These are phyloP conservation scores for Ceriagrion tenellum DNA, from an alignment of 2,888 invertebrate genomes.

Conservation along the genomic window DNA sequence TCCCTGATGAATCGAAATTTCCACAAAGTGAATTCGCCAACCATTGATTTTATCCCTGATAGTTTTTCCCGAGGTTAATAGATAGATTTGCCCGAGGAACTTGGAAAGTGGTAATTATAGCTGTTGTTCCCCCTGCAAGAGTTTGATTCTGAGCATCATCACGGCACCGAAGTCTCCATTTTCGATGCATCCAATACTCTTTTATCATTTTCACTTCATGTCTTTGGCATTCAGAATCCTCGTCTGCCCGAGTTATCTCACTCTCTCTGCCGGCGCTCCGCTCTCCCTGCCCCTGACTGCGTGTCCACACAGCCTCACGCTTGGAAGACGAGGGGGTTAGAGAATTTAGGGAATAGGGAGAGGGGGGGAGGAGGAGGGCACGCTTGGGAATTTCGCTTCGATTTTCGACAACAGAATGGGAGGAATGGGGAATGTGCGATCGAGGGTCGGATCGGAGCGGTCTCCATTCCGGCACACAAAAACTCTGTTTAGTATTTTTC, in stretches of 20 bases:
- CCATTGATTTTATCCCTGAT: no score
- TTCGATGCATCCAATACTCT: neutral
- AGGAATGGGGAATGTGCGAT: neutral
- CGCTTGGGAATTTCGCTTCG: slow-evolving; percentile 18
- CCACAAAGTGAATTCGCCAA: no score
- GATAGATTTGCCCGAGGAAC: no score
- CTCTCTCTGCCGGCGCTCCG: neutral
- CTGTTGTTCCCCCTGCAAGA: neutral
- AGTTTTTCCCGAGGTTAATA: no score
- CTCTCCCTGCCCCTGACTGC: neutral
- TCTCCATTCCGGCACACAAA: neutral
- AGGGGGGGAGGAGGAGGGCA: neutral
- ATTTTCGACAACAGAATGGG: neutral
- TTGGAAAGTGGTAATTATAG: no score
- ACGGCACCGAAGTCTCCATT: neutral
- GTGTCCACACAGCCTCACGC: neutral
- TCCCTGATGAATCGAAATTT: no score
- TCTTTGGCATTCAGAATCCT: neutral
- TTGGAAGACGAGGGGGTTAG: neutral
- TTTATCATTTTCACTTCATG: neutral
- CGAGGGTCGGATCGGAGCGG: neutral
- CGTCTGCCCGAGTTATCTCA: neutral
- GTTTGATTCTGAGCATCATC: neutral
- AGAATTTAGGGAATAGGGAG: neutral
- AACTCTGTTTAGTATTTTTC: slow-evolving; percentile 35